Evolutionary conservation across 2,888 invertebrate genomes (phyloP), one percentile per base, ranked within the genome.

Genomic region (Eupelmus urozonus): DNA sequence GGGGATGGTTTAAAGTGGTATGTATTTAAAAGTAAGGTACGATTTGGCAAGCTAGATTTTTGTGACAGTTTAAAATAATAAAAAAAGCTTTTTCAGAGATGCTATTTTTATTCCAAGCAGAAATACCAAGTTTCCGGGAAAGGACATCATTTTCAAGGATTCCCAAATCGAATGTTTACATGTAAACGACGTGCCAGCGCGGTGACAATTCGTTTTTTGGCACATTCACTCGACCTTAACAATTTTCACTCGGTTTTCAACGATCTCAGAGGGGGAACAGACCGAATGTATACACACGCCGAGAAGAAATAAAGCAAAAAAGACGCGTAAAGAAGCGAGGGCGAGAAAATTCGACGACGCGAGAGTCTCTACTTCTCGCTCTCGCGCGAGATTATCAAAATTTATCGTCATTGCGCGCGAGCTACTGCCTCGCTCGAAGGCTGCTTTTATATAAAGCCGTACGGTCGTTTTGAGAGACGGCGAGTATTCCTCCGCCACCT

Each of bases 321-420:
- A 59, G 45, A 40, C 40, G 62, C 2, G 13, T 16, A 51, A 60
- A 60, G 27, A 42, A 42, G 53, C 13, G 34, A 1, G 62, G 45
- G 40, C 13, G 55, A 34, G 69, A 57, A 69, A 69, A 73, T 78
- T 73, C 63, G 55, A 62, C 76, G 70, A 70, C 55, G 69, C 49
- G 25, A 18, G 16, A 20, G 25, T 13, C 34, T 1, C 53, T 53
- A 5, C 20, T n/a, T 53, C 55, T 49, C 34, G 1, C 7, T 51
- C n/a, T 20, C 55, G 18, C 23, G 16, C 11, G 57, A 70, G 74
- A 65, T 74, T 70, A 78, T 78, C 65, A 70, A 69, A 78, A 78
- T 78, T 78, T 78, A 78, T 78, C 70, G 78, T 70, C 70, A 70
- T 78, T 74, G 78, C 78, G 59, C 65, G 5, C 20, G 45, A 27